Evolutionary conservation across 1,140 invertebrate genomes (phyloP).

Genomic region (Sitobion miscanthi): DNA sequence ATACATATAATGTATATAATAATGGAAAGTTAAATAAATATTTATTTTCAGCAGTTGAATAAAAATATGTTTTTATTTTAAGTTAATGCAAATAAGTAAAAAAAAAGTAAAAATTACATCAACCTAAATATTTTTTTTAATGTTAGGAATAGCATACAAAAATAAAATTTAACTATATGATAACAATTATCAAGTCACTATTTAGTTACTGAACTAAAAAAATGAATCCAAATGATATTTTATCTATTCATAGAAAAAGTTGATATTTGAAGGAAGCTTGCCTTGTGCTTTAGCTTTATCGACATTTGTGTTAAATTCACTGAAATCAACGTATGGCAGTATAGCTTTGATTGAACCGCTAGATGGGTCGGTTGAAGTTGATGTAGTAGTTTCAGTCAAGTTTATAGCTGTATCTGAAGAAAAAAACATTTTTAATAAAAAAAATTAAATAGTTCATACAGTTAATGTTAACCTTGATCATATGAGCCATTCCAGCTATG

Average conservation of each 20-base stretch:
- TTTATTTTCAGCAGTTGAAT: background rate
- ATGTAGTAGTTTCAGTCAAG: constrained; percentile 56
- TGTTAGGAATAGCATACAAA: background rate
- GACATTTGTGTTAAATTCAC: constrained; percentile 79
- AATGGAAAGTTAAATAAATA: background rate
- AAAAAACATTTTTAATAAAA: background rate
- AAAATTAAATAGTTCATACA: background rate
- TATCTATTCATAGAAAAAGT: constrained; percentile 61
- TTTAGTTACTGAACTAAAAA: background rate
- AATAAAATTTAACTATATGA: background rate
- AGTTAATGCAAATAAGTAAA: background rate
- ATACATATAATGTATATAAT: background rate
- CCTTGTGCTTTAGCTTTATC: constrained; percentile 69
- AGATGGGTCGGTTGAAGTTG: constrained; percentile 48
- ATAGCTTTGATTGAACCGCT: constrained; percentile 26
- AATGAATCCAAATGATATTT: background rate
- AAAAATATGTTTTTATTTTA: background rate
- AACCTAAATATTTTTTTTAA: background rate
- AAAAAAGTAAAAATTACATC: background rate
- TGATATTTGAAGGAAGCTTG: constrained; percentile 67
- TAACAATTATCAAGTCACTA: background rate
- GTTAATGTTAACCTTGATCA: constrained; percentile 15
- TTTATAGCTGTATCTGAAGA: constrained; percentile 53
- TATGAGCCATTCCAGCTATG: constrained; percentile 51
- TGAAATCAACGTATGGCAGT: constrained; percentile 82